phyloP scores from a whole-genome alignment of 2,113 vertebrate species.

The Archocentrus centrarchus region DNA sequence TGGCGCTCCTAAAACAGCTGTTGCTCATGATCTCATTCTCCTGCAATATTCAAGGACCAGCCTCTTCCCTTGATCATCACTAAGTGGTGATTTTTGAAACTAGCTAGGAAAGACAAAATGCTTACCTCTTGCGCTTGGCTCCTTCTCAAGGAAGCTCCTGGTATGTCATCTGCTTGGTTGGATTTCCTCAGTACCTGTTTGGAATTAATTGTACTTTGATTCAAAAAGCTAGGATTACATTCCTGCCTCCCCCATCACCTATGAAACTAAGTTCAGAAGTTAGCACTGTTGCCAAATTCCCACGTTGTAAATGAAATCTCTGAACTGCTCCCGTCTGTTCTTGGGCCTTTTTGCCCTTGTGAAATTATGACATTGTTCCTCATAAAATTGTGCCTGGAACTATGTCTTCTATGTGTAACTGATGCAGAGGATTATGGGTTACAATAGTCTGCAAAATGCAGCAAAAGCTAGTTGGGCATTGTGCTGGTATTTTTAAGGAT shows the following conservation, averaged over 20 bases:
- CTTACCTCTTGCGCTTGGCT: accelerated
- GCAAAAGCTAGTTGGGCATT: background rate
- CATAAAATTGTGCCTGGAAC: background rate
- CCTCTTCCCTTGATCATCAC: background rate
- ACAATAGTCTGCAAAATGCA: background rate
- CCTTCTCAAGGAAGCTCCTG: background rate
- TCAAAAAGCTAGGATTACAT: background rate
- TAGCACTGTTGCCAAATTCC: background rate
- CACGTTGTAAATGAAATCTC: background rate
- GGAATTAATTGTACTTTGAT: background rate
- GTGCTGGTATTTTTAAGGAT: background rate
- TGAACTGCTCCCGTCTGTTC: background rate
- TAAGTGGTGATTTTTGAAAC: background rate
- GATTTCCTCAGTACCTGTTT: background rate
- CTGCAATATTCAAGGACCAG: background rate
- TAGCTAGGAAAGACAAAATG: background rate
- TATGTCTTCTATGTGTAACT: background rate
- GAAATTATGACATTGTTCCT: background rate
- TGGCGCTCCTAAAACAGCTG: too few species aligned
- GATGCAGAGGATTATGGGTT: background rate
- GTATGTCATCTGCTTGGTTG: background rate
- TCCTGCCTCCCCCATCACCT: background rate
- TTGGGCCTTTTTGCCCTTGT: background rate
- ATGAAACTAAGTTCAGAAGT: background rate
- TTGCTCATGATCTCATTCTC: too few species aligned